Percentiles rank a stretch among this genome's conserved stretches.
Evolutionary conservation across 2,797 vertebrate species (phyloP).

Genomic region (Sebastes minor): DNA sequence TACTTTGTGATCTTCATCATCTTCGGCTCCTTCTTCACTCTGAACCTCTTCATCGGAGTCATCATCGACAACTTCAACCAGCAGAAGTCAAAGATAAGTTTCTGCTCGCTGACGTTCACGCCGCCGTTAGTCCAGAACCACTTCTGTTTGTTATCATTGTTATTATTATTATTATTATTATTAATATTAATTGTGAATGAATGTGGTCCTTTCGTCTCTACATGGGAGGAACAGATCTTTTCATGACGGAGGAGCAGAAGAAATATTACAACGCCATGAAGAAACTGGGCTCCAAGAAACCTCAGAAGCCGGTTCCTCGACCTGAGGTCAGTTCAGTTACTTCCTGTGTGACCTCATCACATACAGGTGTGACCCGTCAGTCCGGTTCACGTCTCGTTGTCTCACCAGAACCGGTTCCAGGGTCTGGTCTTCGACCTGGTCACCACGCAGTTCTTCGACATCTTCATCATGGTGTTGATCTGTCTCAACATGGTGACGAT

Average conservation of each 20-base stretch:
- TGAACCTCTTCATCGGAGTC: slow-evolving; percentile 96
- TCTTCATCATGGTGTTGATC: slow-evolving; percentile 95
- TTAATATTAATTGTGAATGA: no score
- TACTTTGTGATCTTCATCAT: slow-evolving; percentile 98
- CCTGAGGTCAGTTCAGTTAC: slow-evolving; percentile 78
- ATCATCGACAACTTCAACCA: slow-evolving; percentile 99
- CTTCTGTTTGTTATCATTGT: no score
- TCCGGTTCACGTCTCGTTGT: neutral
- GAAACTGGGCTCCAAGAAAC: slow-evolving; percentile 95
- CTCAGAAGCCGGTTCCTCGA: slow-evolving; percentile 94
- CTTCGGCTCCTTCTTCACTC: slow-evolving; percentile 95
- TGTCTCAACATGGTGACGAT: slow-evolving; percentile 98
- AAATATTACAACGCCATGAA: slow-evolving; percentile 99
- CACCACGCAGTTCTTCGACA: slow-evolving; percentile 91
- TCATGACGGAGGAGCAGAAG: slow-evolving; percentile 98
- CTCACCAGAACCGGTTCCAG: slow-evolving; percentile 87
- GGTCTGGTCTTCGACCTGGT: slow-evolving; percentile 92
- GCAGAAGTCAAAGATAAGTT: slow-evolving; percentile 98
- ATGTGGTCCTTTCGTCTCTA: slow-evolving; percentile 64
- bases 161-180: no score
- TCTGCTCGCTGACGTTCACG: neutral
- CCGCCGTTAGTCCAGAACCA: no score
- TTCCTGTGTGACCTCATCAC: neutral
- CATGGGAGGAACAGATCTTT: slow-evolving; percentile 95
- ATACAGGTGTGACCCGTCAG: neutral